Evolutionary conservation across 2,113 vertebrate genomes (phyloP).

Genomic region (Cygnus buccinator): DNA sequence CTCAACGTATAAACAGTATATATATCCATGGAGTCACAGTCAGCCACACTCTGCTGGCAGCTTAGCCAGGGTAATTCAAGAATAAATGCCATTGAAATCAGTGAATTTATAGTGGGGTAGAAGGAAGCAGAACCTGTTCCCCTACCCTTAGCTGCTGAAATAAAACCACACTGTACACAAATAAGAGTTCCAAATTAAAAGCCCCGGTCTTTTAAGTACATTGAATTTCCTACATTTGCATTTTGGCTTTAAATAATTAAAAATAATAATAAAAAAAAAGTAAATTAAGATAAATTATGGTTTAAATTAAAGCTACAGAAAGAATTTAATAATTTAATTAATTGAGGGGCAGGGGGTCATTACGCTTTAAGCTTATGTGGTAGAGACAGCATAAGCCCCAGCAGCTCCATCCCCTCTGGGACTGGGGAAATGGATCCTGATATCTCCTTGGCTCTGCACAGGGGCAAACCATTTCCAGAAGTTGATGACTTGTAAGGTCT

Average conservation of each 20-base stretch:
- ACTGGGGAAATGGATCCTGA: not conserved
- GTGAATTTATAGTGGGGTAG: not conserved
- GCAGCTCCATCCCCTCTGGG: not conserved
- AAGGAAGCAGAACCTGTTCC: not conserved
- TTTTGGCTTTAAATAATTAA: constrained; percentile 4
- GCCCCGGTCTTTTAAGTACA: not conserved
- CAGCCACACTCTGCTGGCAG: not conserved
- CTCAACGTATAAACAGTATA: constrained; percentile 34
- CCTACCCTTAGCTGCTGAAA: not conserved
- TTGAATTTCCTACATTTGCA: not conserved
- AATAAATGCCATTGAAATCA: constrained; percentile 3
- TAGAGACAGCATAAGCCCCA: not conserved
- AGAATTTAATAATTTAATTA: not conserved
- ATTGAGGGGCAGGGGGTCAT: not conserved
- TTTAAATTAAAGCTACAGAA: not conserved
- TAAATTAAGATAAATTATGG: not conserved
- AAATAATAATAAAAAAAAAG: not conserved
- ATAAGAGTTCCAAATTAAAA: not conserved
- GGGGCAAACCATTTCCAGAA: not conserved
- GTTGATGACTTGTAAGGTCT: not conserved
- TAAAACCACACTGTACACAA: not conserved
- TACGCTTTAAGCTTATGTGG: not conserved
- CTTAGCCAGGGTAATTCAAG: not conserved
- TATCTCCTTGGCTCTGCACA: not conserved
- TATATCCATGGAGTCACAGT: not conserved